These are phyloP conservation scores for Peromyscus nudipes DNA, from an alignment of 2,797 vertebrate species.

Conservation along the genomic window DNA sequence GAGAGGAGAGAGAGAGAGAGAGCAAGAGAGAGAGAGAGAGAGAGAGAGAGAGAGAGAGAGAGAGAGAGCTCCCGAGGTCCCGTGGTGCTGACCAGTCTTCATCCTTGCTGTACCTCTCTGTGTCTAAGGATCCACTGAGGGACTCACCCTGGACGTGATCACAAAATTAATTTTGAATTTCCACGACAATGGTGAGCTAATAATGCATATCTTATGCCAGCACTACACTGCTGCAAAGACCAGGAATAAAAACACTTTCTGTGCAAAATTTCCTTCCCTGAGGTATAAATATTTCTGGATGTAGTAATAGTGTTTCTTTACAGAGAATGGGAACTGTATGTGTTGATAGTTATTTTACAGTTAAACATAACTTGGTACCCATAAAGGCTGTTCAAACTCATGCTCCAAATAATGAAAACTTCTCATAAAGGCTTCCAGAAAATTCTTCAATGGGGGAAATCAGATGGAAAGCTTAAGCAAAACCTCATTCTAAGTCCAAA, in stretches of 20 bases:
- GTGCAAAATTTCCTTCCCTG: not conserved
- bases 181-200: not conserved
- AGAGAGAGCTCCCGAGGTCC: not conserved
- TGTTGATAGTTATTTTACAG: not conserved
- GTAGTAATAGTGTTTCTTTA: not conserved
- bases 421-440: not conserved
- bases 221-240: not conserved
- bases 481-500: not conserved
- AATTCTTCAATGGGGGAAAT: not conserved
- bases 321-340: not conserved
- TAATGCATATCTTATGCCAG: not conserved
- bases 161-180: not conserved
- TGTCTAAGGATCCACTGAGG: not conserved
- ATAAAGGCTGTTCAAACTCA: not conserved
- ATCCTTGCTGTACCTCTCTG: not conserved
- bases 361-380: not conserved
- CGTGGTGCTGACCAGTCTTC: not conserved
- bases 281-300: not conserved
- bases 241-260: not conserved
- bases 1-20: not conserved
- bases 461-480: not conserved
- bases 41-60: no score
- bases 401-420: slow-evolving; percentile 13
- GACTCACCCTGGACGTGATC: not conserved
- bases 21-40: no score